Base-by-base conservation (phyloP, 2,888 invertebrate species). In the Paralinhomoeus sp. region DNA sequence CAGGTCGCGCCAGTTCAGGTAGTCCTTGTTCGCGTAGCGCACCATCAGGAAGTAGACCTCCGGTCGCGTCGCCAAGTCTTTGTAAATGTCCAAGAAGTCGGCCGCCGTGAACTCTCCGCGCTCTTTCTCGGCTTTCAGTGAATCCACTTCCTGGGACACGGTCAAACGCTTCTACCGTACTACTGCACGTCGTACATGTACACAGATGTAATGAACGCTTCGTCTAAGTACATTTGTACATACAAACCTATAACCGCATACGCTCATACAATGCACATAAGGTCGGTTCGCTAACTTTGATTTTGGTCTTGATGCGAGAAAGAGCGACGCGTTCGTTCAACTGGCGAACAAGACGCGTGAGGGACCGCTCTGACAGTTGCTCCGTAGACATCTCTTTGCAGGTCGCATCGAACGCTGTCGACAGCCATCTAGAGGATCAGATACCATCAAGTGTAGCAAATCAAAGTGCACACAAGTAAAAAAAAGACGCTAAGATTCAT, bases 1-100 rank as follows among this genome's bases (percentile, higher is more conserved):
- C 48, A 72, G 58, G 54, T 72, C 72, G 51, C 72, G 71, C 24
- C 64, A 62, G 3, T 67, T 66, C 54, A 72, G 60, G 54, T 69
- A 71, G 56, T 73, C 72, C 53, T 71, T 68, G 56, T 70, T 68
- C 41, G 71, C 67, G 58, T 70, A 71, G 53, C 71, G 64, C 45
- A 72, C 70, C 56, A 72, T 63, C 34, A 72, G 61, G 57, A 71
- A 72, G 54, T 72, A 72, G 24, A 73, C 66, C 55, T 73, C 73
- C n/a, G 72, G 72, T 49, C 72, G 57, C 1, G 72, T 72, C n/a
- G 71, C 66, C 15, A 72, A 62, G 54, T 73, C 72, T 54, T 72
- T 72, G 57, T 70, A 73, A 42, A 72, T 59, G 39, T 67, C 67
- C 35, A 71, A 64, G 55, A 73, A 73, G 52, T 71, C 69, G 34